Conservation (phyloP, 2,113 vertebrate genomes). For the Pelecanoides urinatrix region DNA sequence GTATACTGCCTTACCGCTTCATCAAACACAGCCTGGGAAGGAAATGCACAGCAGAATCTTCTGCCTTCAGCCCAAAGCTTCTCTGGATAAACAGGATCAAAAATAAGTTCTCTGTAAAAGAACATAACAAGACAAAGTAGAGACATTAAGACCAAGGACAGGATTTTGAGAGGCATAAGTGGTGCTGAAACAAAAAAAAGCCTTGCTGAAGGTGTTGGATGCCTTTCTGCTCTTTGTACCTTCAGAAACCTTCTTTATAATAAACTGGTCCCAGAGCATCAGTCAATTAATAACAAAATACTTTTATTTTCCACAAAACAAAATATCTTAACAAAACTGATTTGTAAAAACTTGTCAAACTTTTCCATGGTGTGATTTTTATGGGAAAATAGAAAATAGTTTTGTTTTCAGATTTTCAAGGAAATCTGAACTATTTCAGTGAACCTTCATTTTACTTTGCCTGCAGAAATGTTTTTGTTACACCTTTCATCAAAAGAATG, state of each 20-base stretch:
- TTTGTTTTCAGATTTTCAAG: not conserved
- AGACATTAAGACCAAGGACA: not conserved
- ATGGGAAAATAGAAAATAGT: not conserved
- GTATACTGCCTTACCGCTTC: slow-evolving; percentile 58
- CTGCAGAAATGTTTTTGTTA: not conserved
- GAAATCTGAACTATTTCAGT: not conserved
- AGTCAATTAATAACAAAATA: not conserved
- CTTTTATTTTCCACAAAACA: not conserved
- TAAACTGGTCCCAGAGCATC: not conserved
- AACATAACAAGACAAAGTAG: not conserved
- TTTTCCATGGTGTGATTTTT: not conserved
- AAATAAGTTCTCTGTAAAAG: slow-evolving; percentile 58
- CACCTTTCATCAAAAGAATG: not conserved
- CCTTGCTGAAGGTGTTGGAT: not conserved
- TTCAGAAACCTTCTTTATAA: not conserved
- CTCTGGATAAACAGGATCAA: slow-evolving; percentile 70
- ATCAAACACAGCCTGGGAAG: slow-evolving; percentile 79
- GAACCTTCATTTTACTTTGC: not conserved
- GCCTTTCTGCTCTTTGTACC: not conserved
- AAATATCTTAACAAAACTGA: not conserved
- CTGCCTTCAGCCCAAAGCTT: slow-evolving; percentile 73
- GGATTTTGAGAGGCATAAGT: not conserved
- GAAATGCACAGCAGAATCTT: slow-evolving; percentile 77
- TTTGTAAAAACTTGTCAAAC: not conserved
- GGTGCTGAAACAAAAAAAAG: not conserved